phyloP scores from a whole-genome alignment of 2,113 vertebrate species.

The Vidua macroura region DNA sequence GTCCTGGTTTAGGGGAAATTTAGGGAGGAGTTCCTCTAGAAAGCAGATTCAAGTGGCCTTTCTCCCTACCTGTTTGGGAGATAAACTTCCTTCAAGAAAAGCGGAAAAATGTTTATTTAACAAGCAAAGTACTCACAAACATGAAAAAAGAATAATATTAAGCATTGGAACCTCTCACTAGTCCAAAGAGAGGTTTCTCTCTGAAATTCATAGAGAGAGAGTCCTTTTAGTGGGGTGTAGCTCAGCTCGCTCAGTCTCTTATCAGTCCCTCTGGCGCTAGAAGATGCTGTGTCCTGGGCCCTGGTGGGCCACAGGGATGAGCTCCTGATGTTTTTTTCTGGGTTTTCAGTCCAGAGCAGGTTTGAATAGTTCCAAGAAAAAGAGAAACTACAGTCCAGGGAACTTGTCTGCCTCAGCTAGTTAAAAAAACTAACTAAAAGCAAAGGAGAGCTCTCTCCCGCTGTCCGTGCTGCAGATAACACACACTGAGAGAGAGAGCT shows the following conservation, averaged over 20 bases:
- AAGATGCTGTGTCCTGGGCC: neutral
- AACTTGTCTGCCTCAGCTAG: neutral
- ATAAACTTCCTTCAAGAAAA: neutral
- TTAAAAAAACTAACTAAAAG: neutral
- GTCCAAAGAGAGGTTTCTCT: neutral
- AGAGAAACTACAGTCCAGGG: neutral
- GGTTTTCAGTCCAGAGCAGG: neutral
- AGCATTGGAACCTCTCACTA: neutral
- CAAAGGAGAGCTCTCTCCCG: neutral
- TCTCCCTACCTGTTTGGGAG: accelerated
- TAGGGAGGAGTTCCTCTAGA: neutral
- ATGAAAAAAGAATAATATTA: neutral
- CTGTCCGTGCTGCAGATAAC: neutral
- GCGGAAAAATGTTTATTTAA: neutral
- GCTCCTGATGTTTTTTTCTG: neutral
- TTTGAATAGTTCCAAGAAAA: neutral
- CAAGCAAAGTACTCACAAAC: neutral
- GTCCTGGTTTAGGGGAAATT: neutral
- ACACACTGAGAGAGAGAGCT: neutral
- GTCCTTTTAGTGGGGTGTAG: neutral
- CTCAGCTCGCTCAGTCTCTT: accelerated
- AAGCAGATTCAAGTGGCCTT: neutral
- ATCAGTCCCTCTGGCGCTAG: too few relatives aligned
- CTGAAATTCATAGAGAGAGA: neutral
- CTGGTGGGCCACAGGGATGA: neutral